Base-by-base conservation (phyloP, 2,888 invertebrate species). In the Panorpa germanica region DNA sequence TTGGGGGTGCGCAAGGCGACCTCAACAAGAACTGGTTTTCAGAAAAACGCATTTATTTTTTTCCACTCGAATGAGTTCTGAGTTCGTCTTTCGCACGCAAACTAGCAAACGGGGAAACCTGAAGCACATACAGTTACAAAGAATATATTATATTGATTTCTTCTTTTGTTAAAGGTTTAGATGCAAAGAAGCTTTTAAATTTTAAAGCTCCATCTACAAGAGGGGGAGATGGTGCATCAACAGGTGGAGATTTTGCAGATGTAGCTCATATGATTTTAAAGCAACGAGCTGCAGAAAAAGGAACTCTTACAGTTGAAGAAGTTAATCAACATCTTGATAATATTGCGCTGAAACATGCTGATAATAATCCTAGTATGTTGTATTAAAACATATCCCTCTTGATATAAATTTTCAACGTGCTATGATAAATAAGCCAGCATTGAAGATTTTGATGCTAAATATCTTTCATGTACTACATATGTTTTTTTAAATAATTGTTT, bases 161-260 rank as follows among this genome's bases (percentile, higher is more conserved):
- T 16, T 16, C n/a, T 37, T 22, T 30, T 29, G 9, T 28, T 29
- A 8, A 21, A 53, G 61, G 66, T 0, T 43, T 36, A 6, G 61
- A 62, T 35, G 64, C 53, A 0, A 43, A 46, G 33, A 57, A 52
- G 31, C 40, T 62, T 23, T 39, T 51, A 4, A 52, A 55, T 39
- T 56, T 43, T 41, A 56, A 63, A 38, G 50, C 56, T 13, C 65
- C 67, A 13, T 59, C n/a, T n/a, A n/a, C n/a, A n/a, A n/a, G n/a
- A n/a, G n/a, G n/a, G n/a, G n/a, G n/a, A n/a, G n/a, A n/a, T 62
- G 37, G 53, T 53, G 26, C 48, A 37, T 43, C 51, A 44, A 57
- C 43, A 42, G 62, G 51, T 42, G 70, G 59, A 37, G 88, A 91
- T 52, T 90, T 88, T 53, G 81, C 82, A 1, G 76, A 76, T 38